Evolutionary conservation across 2,797 vertebrate species (phyloP).

Genomic region (Coilia nasus): DNA sequence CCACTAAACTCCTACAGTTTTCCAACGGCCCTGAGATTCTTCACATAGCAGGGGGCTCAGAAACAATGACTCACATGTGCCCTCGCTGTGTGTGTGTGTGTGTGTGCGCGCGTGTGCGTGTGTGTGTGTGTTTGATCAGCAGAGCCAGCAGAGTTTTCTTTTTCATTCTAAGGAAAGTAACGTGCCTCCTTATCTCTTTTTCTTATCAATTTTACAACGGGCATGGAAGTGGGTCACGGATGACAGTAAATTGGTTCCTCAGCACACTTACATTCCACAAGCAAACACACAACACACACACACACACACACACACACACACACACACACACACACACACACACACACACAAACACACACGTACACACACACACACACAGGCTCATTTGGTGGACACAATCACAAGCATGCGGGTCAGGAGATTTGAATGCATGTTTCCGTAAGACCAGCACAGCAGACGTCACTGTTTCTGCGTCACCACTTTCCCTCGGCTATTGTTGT

Average conservation of each 20-base stretch:
- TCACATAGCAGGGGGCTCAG: conserved; percentile 47
- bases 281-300: background rate
- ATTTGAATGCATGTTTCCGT: background rate
- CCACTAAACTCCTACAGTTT: conserved; percentile 37
- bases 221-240: background rate
- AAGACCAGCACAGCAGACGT: background rate
- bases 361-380: background rate
- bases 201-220: background rate
- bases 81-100: conserved; percentile 5
- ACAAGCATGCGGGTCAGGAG: conserved; percentile 9
- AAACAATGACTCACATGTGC: conserved; percentile 52
- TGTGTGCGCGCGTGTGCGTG: background rate
- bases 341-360: conserved; percentile 10
- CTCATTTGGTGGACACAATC: background rate
- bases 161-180: background rate
- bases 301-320: too few species aligned
- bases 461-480: background rate
- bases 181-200: background rate
- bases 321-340: background rate
- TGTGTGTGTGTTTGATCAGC: background rate
- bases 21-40: conserved; percentile 49
- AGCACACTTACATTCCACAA: background rate
- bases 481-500: background rate
- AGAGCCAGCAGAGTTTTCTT: background rate
- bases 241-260: background rate